These are phyloP conservation scores for Drosophila nr. perissopoda DNA, from an alignment of 2,888 invertebrate genomes.

Conservation along the genomic window DNA sequence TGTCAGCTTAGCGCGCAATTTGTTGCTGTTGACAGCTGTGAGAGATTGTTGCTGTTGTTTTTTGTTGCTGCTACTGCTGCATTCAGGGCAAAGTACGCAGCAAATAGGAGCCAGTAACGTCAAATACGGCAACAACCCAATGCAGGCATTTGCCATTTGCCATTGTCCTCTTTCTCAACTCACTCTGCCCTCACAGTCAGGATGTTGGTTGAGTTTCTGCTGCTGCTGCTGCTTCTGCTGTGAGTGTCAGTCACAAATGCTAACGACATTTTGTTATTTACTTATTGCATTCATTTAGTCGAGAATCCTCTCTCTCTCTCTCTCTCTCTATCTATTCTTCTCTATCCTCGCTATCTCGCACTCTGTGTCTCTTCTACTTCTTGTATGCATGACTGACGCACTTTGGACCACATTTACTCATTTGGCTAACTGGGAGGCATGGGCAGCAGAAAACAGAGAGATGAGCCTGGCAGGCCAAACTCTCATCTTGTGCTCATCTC, in stretches of 20 bases:
- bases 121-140: conserved; percentile 57
- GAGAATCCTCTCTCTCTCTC: conserved; percentile 38
- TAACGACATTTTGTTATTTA: conserved; percentile 80
- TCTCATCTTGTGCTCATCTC: conserved; percentile 63
- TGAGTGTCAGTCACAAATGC: conserved; percentile 77
- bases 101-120: conserved; percentile 63
- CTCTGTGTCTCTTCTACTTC: conserved; percentile 9
- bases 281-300: conserved; percentile 82
- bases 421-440: conserved; percentile 22
- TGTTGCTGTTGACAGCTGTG: conserved; percentile 77
- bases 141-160: conserved; percentile 69
- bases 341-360: background rate
- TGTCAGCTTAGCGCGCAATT: conserved; percentile 78
- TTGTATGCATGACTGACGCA: conserved; percentile 30
- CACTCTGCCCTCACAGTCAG: conserved; percentile 16
- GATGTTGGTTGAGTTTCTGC: conserved; percentile 20
- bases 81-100: conserved; percentile 42
- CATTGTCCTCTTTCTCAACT: conserved; percentile 61
- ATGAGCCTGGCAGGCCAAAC: conserved; percentile 10
- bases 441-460: background rate
- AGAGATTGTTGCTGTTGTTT: conserved; percentile 62
- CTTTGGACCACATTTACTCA: conserved; percentile 54
- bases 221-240: conserved; percentile 24
- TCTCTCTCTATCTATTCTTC: background rate
- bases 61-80: conserved; percentile 34